A percentile compares a stretch with the other conserved stretches of the same genome.
Evolutionary conservation across 2,888 invertebrate species (phyloP).

Genomic region (Agrotis segetum): DNA sequence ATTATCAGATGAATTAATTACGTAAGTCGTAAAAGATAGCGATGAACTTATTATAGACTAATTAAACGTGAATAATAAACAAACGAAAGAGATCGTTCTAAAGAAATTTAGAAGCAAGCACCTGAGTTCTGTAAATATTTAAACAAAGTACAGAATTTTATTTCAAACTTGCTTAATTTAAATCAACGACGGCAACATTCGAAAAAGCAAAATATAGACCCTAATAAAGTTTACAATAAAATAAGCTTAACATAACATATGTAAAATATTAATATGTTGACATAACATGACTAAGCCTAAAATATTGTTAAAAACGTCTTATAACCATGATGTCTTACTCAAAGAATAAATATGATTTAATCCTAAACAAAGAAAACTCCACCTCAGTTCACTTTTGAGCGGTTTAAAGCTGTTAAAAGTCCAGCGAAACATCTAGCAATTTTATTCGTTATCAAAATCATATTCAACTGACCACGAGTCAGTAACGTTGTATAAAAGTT

Average conservation of each 20-base stretch:
- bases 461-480: conserved; percentile 45
- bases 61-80: conserved; percentile 9
- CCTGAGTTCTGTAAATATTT: conserved; percentile 14
- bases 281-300: conserved; percentile 76
- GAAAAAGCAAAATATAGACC: conserved; percentile 82
- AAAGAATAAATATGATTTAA: conserved; percentile 82
- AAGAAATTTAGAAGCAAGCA: conserved; percentile 35
- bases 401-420: conserved; percentile 76
- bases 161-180: conserved; percentile 42
- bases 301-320: conserved; percentile 67
- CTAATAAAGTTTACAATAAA: conserved; percentile 82
- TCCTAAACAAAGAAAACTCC: conserved; percentile 72
- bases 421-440: conserved; percentile 65
- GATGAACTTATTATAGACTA: not conserved
- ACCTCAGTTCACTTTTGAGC: conserved; percentile 79
- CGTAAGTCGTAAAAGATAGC: not conserved
- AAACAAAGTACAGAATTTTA: conserved; percentile 19
- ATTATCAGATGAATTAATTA: not conserved
- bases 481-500: conserved; percentile 59
- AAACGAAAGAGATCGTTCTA: conserved; percentile 1
- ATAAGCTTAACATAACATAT: conserved; percentile 79
- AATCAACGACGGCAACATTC: conserved; percentile 67
- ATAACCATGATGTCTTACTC: conserved; percentile 66
- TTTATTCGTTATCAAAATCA: conserved; percentile 57
- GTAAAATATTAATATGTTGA: conserved; percentile 86